A percentile compares a stretch with the other conserved stretches of the same genome.
phyloP scores from a whole-genome alignment of 2,888 invertebrate genomes.

The Magallana nippona region DNA sequence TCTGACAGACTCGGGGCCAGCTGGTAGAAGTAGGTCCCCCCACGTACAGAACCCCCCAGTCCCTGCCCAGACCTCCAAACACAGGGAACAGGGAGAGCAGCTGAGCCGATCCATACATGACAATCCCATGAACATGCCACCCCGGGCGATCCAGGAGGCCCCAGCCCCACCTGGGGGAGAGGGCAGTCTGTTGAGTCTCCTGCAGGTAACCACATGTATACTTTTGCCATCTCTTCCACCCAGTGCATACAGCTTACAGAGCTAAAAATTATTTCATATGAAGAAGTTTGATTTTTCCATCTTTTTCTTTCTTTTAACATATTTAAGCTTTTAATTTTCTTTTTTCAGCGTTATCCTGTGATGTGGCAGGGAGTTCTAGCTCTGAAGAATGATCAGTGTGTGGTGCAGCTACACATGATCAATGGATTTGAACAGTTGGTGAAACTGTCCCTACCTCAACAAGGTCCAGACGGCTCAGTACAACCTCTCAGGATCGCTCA shows the following conservation, averaged over 20 bases:
- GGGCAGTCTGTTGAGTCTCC: conserved; percentile 61
- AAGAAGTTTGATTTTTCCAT: background rate
- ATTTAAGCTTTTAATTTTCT: background rate
- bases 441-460: conserved; percentile 88
- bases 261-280: too few relatives aligned
- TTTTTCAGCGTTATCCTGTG: conserved; percentile 91
- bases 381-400: conserved; percentile 97
- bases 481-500: conserved; percentile 91
- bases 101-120: conserved; percentile 15
- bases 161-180: conserved; percentile 60
- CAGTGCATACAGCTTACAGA: too few relatives aligned
- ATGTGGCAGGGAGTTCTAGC: conserved; percentile 98
- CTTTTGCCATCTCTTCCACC: too few relatives aligned
- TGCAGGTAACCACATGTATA: conserved; percentile 53
- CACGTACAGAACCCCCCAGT: conserved; percentile 49
- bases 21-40: conserved; percentile 41
- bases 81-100: conserved; percentile 23
- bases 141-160: conserved; percentile 38
- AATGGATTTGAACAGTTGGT: conserved; percentile 95
- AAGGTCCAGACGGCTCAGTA: conserved; percentile 67
- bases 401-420: conserved; percentile 99
- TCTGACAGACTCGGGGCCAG: conserved; percentile 41
- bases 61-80: conserved; percentile 38
- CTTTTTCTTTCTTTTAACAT: background rate
- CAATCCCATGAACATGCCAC: conserved; percentile 45